These are phyloP conservation scores for Salvelinus namaycush DNA, from an alignment of 2,113 vertebrate species.

Conservation along the genomic window DNA sequence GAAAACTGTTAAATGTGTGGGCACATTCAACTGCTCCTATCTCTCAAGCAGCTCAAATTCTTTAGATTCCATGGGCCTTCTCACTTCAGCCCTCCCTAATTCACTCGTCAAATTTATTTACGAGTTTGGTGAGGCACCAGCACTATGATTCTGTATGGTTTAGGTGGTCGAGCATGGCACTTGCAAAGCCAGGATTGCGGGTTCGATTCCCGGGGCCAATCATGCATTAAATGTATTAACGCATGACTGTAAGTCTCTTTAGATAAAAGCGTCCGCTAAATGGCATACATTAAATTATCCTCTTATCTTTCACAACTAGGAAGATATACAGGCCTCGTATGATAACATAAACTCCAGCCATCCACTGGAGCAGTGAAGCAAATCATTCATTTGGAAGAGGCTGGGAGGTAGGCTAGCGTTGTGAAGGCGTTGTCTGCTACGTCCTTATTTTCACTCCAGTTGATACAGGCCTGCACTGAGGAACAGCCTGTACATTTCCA, in stretches of 20 bases:
- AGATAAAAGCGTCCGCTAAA: too few relatives aligned
- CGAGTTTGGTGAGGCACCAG: not conserved
- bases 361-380: not conserved
- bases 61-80: not conserved
- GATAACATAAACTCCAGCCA: not conserved
- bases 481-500: conserved; percentile 57
- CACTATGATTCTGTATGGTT: not conserved
- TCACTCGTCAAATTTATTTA: not conserved
- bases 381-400: conserved; percentile 19
- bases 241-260: too few relatives aligned
- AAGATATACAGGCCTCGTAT: not conserved
- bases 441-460: conserved; percentile 15
- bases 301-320: not conserved
- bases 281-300: not conserved
- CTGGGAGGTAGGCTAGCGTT: not conserved
- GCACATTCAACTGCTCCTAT: not conserved
- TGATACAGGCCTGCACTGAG: conserved; percentile 3
- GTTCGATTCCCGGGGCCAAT: too few relatives aligned
- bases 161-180: too few relatives aligned
- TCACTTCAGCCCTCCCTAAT: not conserved
- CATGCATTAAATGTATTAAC: not conserved
- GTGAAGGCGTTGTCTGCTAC: conserved; percentile 9
- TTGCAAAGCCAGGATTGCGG: too few relatives aligned
- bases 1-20: not conserved
- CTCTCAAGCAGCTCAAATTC: not conserved